Percentiles rank a stretch among this genome's conserved stretches.
phyloP scores from a whole-genome alignment of 2,797 vertebrate species.

The Parauchenoglanis ngamensis region DNA sequence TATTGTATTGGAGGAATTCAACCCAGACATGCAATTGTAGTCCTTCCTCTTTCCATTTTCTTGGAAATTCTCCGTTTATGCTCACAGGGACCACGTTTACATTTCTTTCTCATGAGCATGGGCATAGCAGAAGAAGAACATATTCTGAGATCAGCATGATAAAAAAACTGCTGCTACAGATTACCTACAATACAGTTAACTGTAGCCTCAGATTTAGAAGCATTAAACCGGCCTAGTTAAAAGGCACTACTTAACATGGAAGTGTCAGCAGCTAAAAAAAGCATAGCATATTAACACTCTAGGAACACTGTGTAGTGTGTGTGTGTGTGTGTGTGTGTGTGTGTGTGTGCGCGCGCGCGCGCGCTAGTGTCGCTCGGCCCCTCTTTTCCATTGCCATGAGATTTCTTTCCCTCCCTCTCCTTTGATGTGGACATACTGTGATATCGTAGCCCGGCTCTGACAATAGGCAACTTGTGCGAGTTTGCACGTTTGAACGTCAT shows the following conservation, averaged over 20 bases:
- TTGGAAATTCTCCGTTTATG: not conserved
- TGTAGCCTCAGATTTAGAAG: constrained; percentile 38
- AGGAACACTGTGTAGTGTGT: constrained; percentile 26
- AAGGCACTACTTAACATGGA: constrained; percentile 38
- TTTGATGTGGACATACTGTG: constrained; percentile 73
- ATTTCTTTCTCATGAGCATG: not conserved
- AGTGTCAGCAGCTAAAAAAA: constrained; percentile 46
- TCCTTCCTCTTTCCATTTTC: constrained; percentile 3
- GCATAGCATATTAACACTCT: constrained; percentile 17
- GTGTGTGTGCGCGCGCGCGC: not conserved
- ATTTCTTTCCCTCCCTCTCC: constrained; percentile 56
- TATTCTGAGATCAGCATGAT: not conserved
- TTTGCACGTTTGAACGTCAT: constrained; percentile 65
- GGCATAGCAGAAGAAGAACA: not conserved
- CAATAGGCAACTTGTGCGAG: constrained; percentile 71
- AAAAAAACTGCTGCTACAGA: not conserved
- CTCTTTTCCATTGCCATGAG: constrained; percentile 66
- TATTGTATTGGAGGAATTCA: not conserved
- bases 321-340: constrained; percentile 39
- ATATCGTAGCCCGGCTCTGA: constrained; percentile 68
- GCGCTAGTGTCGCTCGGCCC: constrained; percentile 57
- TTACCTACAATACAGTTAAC: constrained; percentile 43
- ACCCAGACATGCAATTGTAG: not conserved
- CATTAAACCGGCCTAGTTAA: constrained; percentile 31
- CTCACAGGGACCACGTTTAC: not conserved